phyloP scores from a whole-genome alignment of 2,888 invertebrate species.

The Rhimphoctona megacephalus region DNA sequence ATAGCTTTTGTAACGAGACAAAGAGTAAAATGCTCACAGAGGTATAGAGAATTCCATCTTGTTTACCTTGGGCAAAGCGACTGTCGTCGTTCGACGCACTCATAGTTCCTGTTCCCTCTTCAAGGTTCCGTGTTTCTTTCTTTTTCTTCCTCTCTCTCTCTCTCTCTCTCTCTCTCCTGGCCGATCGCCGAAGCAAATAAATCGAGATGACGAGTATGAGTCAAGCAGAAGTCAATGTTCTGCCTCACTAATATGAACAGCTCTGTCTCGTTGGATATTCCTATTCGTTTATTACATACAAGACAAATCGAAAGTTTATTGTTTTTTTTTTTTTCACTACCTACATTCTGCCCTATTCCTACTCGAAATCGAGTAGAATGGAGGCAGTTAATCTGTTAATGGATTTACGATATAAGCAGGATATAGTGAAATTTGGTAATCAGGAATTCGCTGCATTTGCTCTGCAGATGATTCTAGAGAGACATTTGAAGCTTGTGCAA shows the following conservation, averaged over 20 bases:
- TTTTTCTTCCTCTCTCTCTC: constrained; percentile 43
- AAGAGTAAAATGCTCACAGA: constrained; percentile 54
- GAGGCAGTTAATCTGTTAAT: not conserved
- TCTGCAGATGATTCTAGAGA: not conserved
- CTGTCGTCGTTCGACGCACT: constrained; percentile 68
- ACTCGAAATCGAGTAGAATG: not conserved
- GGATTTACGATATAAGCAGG: not conserved
- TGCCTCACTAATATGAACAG: constrained; percentile 55
- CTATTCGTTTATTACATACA: constrained; percentile 63
- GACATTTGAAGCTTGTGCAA: not conserved
- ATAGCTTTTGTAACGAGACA: constrained; percentile 37
- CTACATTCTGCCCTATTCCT: not conserved
- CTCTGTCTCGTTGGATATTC: constrained; percentile 24
- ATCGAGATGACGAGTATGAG: constrained; percentile 64
- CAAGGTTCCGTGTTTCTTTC: constrained; percentile 73
- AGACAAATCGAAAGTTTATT: constrained; percentile 23
- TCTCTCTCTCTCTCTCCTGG: constrained; percentile 39
- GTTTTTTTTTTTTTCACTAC: not conserved
- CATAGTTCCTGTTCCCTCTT: constrained; percentile 79
- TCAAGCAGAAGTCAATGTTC: constrained; percentile 76
- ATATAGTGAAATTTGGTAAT: not conserved
- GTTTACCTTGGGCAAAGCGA: constrained; percentile 75
- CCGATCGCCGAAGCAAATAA: constrained; percentile 19
- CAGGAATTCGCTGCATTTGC: not conserved
- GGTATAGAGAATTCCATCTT: constrained; percentile 71